These are phyloP conservation scores for Drosophila sp. DNA, from an alignment of 1,140 invertebrate species.

Conservation along the genomic window DNA sequence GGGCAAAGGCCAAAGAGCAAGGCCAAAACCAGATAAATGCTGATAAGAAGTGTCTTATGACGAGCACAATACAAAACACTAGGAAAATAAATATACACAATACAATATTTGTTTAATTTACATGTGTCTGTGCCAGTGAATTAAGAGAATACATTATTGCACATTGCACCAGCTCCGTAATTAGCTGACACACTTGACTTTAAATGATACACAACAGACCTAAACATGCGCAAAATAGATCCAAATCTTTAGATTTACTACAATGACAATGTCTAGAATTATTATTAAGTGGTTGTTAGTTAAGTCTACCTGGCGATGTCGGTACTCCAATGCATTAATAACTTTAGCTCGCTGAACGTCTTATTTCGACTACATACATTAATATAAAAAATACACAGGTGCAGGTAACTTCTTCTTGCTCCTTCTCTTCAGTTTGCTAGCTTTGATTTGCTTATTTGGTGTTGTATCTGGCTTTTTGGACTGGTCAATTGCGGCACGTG, in stretches of 20 bases:
- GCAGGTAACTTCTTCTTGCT: not conserved
- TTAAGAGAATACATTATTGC: not conserved
- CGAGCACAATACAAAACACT: not conserved
- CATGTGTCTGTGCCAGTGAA: not conserved
- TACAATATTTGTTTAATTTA: not conserved
- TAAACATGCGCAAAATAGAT: slow-evolving; percentile 48
- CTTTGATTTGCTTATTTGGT: slow-evolving; percentile 3
- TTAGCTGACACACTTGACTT: slow-evolving; percentile 60
- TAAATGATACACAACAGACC: slow-evolving; percentile 25
- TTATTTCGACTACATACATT: slow-evolving; percentile 24
- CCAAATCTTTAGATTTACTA: slow-evolving; percentile 28
- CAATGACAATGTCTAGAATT: slow-evolving; percentile 11
- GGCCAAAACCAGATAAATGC: slow-evolving; percentile 52
- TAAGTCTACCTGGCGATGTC: slow-evolving; percentile 37
- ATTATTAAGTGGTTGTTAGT: slow-evolving; percentile 7
- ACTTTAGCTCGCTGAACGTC: slow-evolving; percentile 27
- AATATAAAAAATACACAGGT: slow-evolving; percentile 9
- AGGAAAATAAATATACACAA: slow-evolving; percentile 4
- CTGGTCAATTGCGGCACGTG: slow-evolving; percentile 32
- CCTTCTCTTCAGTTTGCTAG: slow-evolving; percentile 3
- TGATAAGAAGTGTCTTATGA: slow-evolving; percentile 51
- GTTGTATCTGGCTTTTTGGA: not conserved
- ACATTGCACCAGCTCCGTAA: slow-evolving; percentile 43
- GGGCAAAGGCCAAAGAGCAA: slow-evolving; percentile 19
- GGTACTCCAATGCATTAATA: slow-evolving; percentile 41